Base-by-base conservation (phyloP, 1,140 invertebrate genomes). In the Plectrocnemia conspersa region DNA sequence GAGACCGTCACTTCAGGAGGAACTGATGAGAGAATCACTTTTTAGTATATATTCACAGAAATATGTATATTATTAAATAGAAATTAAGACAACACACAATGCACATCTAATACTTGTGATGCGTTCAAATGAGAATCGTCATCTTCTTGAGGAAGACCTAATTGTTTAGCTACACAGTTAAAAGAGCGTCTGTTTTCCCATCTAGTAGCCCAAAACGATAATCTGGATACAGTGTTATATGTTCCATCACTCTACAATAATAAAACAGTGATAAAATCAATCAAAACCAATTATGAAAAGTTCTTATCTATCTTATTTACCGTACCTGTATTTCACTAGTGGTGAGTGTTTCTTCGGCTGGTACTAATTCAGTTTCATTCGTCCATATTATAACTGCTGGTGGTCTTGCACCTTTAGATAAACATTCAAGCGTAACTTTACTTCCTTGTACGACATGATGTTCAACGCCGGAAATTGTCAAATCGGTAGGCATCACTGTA, bases 311-410 rank as follows among this genome's bases (percentile, higher is more conserved):
- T 40, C 10, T 6, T 38, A 24, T 49, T 49, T 47, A 19, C n/a
- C 16, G 9, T 35, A 47, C 45, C 54, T 61, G 52, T 23, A 23
- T 18, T 36, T 50, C 54, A 9, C 50, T 58, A 1, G 68, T 65
- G 19, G 71, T 52, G 64, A 74, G 48, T 62, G 68, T 71, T 27
- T 77, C 71, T 4, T 77, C 70, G 16, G 68, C 67, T 25, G 55
- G 59, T 9, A 88, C 74, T 9, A 75, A 64, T 16, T 80, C 64
- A 0, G 86, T 85, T 10, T 82, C 80, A 64, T 92, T 92, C 72
- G 79, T 87, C 90, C 90, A 94, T 29, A 85, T 83, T 35, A 93
- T 77, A 58, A 81, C 82, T 1, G 90, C 89, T 0, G 88, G 79
- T 1, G 91, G 91, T 35, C 85, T 76, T 1, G 89, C 89, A 0